A percentile compares a stretch with the other conserved stretches of the same genome.
Conservation (phyloP, 2,888 invertebrate species). For the Drosophila testacea region DNA sequence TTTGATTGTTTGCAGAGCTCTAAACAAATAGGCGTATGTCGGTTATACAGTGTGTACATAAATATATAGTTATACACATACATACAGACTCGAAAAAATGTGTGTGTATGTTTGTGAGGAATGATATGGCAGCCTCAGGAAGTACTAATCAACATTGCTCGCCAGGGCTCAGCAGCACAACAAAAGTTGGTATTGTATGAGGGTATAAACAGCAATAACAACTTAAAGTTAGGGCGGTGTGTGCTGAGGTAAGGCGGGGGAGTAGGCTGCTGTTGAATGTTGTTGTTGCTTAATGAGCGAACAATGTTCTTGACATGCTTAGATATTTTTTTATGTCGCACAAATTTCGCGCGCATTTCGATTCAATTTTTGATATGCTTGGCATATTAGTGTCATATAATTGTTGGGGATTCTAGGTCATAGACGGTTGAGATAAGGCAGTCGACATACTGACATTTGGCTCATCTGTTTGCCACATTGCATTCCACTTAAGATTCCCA, state of each 20-base stretch:
- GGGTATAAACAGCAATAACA: constrained; percentile 46
- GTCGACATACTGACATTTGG: constrained; percentile 43
- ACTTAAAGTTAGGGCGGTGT: constrained; percentile 6
- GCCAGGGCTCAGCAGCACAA: constrained; percentile 52
- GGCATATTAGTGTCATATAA: constrained; percentile 40
- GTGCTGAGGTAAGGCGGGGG: constrained; percentile 7
- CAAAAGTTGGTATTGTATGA: constrained; percentile 69
- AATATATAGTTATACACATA: constrained; percentile 9
- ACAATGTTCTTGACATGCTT: constrained; percentile 79
- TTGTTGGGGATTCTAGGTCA: constrained; percentile 44
- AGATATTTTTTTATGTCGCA: constrained; percentile 57
- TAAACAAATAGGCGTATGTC: constrained; percentile 46
- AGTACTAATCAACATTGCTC: constrained; percentile 75
- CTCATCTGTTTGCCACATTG: constrained; percentile 76
- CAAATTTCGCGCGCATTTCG: constrained; percentile 70
- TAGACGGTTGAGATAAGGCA: constrained; percentile 47
- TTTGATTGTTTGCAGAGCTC: constrained; percentile 58
- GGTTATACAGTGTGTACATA: constrained; percentile 29
- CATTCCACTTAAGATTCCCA: constrained; percentile 75
- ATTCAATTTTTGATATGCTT: constrained; percentile 67
- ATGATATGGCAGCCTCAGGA: constrained; percentile 78
- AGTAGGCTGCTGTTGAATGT: constrained; percentile 15
- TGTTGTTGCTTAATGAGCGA: constrained; percentile 66
- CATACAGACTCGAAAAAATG: not conserved
- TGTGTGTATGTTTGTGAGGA: constrained; percentile 20